Conservation (phyloP, 2,797 vertebrate genomes). For the Yasuhikotakia modesta region DNA sequence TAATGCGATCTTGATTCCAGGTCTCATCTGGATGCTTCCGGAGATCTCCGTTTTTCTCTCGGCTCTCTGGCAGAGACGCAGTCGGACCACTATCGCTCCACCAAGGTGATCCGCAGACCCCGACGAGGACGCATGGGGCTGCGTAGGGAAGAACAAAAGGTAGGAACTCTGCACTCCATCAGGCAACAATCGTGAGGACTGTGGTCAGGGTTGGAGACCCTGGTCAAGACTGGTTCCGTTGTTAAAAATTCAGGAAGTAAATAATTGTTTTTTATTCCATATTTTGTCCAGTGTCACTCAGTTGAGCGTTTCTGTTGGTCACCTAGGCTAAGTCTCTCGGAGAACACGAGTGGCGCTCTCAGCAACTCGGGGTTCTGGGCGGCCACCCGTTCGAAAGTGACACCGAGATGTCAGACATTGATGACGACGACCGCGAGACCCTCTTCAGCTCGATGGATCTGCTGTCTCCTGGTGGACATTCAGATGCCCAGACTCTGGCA, state of each 20-base stretch:
- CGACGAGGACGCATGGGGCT: conserved; percentile 89
- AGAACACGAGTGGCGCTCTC: conserved; percentile 95
- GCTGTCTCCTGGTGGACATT: conserved; percentile 94
- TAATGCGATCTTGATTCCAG: conserved; percentile 64
- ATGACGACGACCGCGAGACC: conserved; percentile 95
- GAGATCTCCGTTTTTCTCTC: conserved; percentile 90
- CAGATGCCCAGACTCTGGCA: conserved; percentile 95
- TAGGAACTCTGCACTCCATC: conserved; percentile 54
- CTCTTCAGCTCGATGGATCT: conserved; percentile 98
- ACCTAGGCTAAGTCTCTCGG: conserved; percentile 92
- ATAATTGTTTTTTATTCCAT: too few relatives aligned
- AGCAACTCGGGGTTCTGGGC: conserved; percentile 88
- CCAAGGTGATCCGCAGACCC: conserved; percentile 91
- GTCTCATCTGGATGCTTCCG: conserved; percentile 90
- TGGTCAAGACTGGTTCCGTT: background rate
- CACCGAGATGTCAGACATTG: conserved; percentile 98
- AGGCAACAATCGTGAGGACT: background rate
- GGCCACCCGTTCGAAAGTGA: conserved; percentile 95
- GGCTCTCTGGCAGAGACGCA: conserved; percentile 93
- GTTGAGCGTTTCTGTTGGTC: background rate
- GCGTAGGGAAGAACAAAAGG: conserved; percentile 88
- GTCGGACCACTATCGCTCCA: conserved; percentile 90
- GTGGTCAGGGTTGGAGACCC: background rate
- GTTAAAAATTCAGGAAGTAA: too few relatives aligned
- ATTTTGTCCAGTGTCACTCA: background rate